Evolutionary conservation across 1,140 invertebrate genomes (phyloP).

Genomic region (Aphelinus atriplicis): DNA sequence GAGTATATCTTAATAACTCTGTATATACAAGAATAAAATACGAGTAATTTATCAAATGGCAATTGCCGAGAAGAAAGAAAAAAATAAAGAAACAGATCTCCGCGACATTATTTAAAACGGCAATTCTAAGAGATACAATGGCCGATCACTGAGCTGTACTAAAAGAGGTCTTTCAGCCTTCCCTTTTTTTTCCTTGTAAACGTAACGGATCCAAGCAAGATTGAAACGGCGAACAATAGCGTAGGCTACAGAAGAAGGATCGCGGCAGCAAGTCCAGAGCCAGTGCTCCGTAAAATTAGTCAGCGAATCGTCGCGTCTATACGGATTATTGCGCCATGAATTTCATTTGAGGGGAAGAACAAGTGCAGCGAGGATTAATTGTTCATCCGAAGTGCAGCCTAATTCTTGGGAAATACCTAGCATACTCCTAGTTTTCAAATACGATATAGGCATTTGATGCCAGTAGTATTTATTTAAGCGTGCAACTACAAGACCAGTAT

Average conservation of each 20-base stretch:
- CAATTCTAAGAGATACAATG: not conserved
- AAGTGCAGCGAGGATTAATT: no score
- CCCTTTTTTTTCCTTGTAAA: not conserved
- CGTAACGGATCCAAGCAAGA: not conserved
- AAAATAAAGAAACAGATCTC: no score
- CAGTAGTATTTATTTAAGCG: no score
- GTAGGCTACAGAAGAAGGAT: not conserved
- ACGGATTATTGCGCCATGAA: slow-evolving; percentile 10
- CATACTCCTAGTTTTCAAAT: no score
- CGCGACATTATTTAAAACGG: slow-evolving; percentile 9
- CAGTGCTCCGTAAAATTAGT: not conserved
- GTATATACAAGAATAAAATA: not conserved
- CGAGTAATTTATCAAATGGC: no score
- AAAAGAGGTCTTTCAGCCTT: not conserved
- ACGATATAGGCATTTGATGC: no score
- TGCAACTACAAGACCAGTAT: no score
- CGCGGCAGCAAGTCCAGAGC: not conserved
- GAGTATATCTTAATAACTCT: no score
- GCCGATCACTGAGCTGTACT: not conserved
- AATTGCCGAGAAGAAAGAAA: no score
- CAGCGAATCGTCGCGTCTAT: not conserved
- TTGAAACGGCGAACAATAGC: not conserved
- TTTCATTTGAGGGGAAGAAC: not conserved
- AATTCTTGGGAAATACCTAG: no score
- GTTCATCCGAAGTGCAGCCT: no score